Conservation (phyloP, 2,797 vertebrate genomes). For the Onychomys leucogaster region DNA sequence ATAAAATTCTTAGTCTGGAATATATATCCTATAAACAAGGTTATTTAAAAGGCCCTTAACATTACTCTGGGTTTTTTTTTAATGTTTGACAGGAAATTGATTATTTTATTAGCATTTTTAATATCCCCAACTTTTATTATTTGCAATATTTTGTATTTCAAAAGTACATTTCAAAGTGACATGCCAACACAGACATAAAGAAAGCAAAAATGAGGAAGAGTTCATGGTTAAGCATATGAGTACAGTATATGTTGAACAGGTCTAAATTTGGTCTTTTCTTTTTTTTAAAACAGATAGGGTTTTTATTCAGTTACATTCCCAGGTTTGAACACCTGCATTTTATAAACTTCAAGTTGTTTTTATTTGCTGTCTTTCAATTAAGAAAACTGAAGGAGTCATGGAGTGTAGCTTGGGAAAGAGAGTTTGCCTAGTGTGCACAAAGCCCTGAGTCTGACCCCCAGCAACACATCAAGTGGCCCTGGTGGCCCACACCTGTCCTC, state of each 20-base stretch:
- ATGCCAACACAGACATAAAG: neutral
- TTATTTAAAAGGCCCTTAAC: neutral
- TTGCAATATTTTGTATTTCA: neutral
- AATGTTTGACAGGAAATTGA: neutral
- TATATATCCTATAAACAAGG: neutral
- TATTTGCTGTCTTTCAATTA: neutral
- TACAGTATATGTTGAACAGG: neutral
- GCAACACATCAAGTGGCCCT: neutral
- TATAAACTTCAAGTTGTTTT: neutral
- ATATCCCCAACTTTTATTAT: neutral
- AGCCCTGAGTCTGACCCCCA: neutral
- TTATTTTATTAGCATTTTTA: conserved; percentile 26
- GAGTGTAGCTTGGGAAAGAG: neutral
- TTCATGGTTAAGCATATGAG: neutral
- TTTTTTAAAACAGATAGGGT: neutral
- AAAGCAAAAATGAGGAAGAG: neutral
- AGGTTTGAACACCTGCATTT: conserved; percentile 20
- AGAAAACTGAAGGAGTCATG: neutral
- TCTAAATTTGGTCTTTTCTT: neutral
- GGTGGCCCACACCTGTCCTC: neutral
- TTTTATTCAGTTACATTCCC: conserved; percentile 18
- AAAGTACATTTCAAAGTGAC: neutral
- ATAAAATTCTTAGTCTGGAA: neutral
- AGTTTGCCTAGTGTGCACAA: neutral
- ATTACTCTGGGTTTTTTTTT: neutral